phyloP scores from a whole-genome alignment of 2,113 vertebrate genomes.

The Tamias sibiricus region DNA sequence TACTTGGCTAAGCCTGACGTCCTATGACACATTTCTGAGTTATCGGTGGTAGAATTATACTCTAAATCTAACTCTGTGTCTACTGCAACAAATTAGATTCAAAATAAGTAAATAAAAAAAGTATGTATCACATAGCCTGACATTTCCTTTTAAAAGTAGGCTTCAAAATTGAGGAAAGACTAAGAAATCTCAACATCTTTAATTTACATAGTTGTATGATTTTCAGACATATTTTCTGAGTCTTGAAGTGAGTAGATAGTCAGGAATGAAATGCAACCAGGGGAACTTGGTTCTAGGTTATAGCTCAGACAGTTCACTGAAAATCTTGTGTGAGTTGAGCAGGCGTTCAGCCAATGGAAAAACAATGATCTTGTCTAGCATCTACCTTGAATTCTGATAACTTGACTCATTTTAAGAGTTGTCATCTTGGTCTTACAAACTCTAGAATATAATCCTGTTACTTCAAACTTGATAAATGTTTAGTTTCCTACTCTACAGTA shows the following conservation, averaged over 20 bases:
- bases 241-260: background rate
- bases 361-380: background rate
- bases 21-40: conserved; percentile 6
- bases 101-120: conserved; percentile 15
- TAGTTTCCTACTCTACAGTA: background rate
- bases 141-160: conserved; percentile 19
- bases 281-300: background rate
- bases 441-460: background rate
- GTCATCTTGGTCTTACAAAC: background rate
- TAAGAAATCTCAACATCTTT: background rate
- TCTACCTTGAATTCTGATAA: conserved; percentile 35
- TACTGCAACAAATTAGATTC: background rate
- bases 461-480: background rate
- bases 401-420: background rate
- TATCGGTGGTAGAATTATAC: background rate
- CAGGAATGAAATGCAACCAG: background rate
- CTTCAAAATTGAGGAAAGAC: background rate
- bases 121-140: background rate
- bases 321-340: background rate
- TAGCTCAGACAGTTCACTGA: background rate
- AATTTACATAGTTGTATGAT: background rate
- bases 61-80: background rate
- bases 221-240: conserved; percentile 22
- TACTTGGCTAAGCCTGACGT: background rate
- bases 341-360: background rate